These are phyloP conservation scores for Hiodon alosoides DNA, from an alignment of 2,113 vertebrate genomes.

Conservation along the genomic window DNA sequence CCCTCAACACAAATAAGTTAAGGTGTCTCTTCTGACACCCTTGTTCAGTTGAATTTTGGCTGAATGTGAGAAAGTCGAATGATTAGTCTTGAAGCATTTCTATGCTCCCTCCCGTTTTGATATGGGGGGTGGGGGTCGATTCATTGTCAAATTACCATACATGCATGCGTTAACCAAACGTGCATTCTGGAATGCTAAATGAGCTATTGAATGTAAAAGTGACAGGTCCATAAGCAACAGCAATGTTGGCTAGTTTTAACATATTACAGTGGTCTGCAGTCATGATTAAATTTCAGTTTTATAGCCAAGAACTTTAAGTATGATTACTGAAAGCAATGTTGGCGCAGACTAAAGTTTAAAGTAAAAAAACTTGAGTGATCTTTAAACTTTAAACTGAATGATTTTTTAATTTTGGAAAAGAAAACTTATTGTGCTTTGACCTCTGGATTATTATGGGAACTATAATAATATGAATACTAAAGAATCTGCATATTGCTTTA, in stretches of 20 bases:
- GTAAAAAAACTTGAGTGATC: no score
- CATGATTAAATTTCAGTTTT: not conserved
- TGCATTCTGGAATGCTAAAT: no score
- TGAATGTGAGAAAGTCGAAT: no score
- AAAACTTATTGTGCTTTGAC: not conserved
- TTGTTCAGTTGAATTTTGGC: no score
- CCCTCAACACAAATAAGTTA: slow-evolving; percentile 5
- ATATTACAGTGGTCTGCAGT: not conserved
- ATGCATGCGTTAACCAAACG: no score
- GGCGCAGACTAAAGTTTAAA: not conserved
- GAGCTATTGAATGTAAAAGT: no score
- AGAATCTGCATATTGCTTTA: slow-evolving; percentile 20
- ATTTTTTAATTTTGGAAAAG: not conserved
- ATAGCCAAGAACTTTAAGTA: no score
- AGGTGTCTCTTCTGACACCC: not conserved
- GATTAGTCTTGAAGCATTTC: no score
- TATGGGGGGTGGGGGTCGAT: no score
- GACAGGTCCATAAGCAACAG: not conserved
- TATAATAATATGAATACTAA: not conserved
- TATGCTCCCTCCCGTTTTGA: no score
- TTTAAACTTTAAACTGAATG: not conserved
- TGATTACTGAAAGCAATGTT: not conserved
- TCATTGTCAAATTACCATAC: no score
- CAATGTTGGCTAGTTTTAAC: not conserved
- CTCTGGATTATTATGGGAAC: not conserved